Evolutionary conservation across 2,113 vertebrate species (phyloP).

Genomic region (Cacatua alba): DNA sequence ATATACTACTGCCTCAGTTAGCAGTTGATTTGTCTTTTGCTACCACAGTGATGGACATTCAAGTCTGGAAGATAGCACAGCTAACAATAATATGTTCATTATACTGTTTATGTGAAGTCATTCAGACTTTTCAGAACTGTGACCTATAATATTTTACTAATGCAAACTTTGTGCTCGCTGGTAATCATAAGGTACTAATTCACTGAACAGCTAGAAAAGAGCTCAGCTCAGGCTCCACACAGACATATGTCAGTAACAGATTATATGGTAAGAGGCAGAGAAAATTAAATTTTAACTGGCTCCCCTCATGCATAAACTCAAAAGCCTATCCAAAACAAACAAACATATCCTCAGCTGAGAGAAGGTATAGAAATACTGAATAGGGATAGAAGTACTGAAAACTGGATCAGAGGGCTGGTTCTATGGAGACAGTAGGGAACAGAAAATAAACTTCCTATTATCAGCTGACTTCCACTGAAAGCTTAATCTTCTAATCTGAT

Average conservation of each 20-base stretch:
- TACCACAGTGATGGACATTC: background rate
- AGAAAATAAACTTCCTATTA: background rate
- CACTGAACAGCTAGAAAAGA: background rate
- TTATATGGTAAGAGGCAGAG: background rate
- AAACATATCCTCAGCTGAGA: background rate
- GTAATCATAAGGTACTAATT: too few relatives aligned
- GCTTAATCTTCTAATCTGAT: background rate
- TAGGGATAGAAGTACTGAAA: background rate
- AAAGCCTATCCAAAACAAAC: background rate
- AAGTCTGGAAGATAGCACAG: too few relatives aligned
- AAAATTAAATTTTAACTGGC: conserved; percentile 47
- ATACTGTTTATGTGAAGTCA: too few relatives aligned
- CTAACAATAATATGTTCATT: too few relatives aligned
- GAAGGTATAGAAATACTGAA: background rate
- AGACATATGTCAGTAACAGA: conserved; percentile 24
- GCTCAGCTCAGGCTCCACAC: background rate
- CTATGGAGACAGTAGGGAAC: background rate
- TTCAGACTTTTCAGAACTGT: too few relatives aligned
- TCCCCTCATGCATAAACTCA: background rate
- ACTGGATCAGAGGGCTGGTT: background rate
- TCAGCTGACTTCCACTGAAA: background rate
- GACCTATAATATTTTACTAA: too few relatives aligned
- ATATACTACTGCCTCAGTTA: background rate
- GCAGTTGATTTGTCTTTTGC: background rate
- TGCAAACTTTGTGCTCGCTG: too few relatives aligned